Base-by-base conservation (phyloP, 1,140 invertebrate species). In the Drosophila rhopaloa region DNA sequence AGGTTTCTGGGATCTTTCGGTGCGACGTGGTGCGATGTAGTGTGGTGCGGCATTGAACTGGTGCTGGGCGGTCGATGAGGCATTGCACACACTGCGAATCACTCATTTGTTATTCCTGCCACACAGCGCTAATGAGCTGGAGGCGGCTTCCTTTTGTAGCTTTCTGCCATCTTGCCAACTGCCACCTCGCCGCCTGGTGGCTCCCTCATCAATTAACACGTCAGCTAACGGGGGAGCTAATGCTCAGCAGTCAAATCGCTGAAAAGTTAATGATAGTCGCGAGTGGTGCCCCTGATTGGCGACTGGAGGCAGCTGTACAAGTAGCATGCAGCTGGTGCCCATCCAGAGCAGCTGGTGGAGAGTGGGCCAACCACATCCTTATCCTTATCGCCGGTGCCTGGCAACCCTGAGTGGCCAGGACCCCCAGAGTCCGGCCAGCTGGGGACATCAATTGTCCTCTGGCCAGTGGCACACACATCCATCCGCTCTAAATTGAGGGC, bases 1-100 rank as follows among this genome's bases (percentile, higher is more conserved):
- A 76, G 83, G 82, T 79, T 81, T 65, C 58, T 60, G 63, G 40
- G 67, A 60, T 85, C 63, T 66, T 80, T 83, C 40, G 75, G 65
- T 68, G 62, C 24, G 66, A 44, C 48, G 44, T 32, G 47, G 38
- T 53, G 35, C 50, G 55, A 61, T 44, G 43, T 68, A 11, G 32
- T 10, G 29, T n/a, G n/a, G n/a, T 62, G 53, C n/a, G 8, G 35
- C 27, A 19, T 46, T 11, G 27, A 32, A 19, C 43, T 14, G 48
- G n/a, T 7, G 32, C 6, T 37, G 32, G 51, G 14, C 19, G 51
- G 58, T 57, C 59, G 59, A 62, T 62, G 59, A 61, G 59, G 53
- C 59, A 61, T 56, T 19, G 41, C 35, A 67, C 37, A 63, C 11
- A 37, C 27, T n/a, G 32, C 29, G 38, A 43, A 43, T 73, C 67